Conservation (phyloP, 2,113 vertebrate species). For the Cyprinus carpio region DNA sequence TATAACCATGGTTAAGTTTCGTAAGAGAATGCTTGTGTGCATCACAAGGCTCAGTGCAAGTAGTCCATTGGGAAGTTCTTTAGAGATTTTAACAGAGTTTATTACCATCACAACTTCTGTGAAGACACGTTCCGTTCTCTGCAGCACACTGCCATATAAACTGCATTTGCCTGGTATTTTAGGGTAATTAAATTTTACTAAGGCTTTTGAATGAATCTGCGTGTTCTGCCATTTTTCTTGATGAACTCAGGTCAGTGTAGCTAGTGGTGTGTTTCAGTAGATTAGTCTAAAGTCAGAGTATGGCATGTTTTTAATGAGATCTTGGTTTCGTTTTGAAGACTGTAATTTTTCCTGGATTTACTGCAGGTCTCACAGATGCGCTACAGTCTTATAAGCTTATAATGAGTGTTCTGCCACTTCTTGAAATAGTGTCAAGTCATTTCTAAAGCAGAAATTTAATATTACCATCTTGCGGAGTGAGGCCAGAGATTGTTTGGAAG, state of each 20-base stretch:
- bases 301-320: conserved; percentile 20
- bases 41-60: too few relatives aligned
- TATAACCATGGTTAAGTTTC: too few relatives aligned
- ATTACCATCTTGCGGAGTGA: background rate
- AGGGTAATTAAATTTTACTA: background rate
- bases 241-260: background rate
- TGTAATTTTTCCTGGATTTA: background rate
- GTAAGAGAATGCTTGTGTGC: too few relatives aligned
- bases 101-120: background rate
- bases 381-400: background rate
- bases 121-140: background rate
- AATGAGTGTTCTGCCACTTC: conserved; percentile 9
- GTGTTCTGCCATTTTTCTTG: background rate
- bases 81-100: background rate
- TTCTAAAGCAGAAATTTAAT: background rate
- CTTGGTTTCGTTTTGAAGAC: background rate
- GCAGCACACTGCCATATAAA: background rate
- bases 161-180: conserved; percentile 8
- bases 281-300: background rate
- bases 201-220: background rate
- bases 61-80: background rate
- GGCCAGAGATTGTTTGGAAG: background rate
- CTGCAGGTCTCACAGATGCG: background rate
- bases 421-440: background rate
- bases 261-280: background rate